Evolutionary conservation across 2,888 invertebrate genomes (phyloP).

Genomic region (Phragmatobia fuliginosa): DNA sequence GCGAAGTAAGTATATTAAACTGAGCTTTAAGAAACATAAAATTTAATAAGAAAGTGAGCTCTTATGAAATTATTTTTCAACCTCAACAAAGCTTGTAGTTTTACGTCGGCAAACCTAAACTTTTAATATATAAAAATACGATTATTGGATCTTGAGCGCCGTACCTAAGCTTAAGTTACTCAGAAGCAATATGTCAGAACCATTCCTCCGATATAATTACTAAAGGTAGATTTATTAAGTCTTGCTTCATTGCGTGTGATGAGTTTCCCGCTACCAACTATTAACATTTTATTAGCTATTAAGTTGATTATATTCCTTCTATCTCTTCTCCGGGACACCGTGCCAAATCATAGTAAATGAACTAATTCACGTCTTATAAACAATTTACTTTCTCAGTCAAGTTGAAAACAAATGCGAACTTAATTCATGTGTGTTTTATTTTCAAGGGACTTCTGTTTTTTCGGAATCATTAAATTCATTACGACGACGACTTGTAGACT

Average conservation of each 20-base stretch:
- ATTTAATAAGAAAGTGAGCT: conserved; percentile 34
- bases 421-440: no score
- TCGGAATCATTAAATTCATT: no score
- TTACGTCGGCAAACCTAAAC: conserved; percentile 31
- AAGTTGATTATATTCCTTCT: neutral
- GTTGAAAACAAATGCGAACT: neutral
- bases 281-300: conserved; percentile 10
- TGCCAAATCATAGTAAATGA: conserved; percentile 6
- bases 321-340: neutral
- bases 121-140: conserved; percentile 32
- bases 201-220: conserved; percentile 1
- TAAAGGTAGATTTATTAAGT: conserved; percentile 1
- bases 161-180: conserved; percentile 24
- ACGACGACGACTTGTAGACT: no score
- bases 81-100: conserved; percentile 35
- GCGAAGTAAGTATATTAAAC: no score
- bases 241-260: conserved; percentile 4
- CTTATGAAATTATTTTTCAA: conserved; percentile 26
- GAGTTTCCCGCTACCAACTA: conserved; percentile 5
- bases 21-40: conserved; percentile 35
- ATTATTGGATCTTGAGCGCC: conserved; percentile 26
- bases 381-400: neutral
- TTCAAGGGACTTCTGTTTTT: no score
- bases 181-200: conserved; percentile 9
- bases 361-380: neutral